Conservation (phyloP, 2,797 vertebrate genomes). For the Oophaga sylvatica region DNA sequence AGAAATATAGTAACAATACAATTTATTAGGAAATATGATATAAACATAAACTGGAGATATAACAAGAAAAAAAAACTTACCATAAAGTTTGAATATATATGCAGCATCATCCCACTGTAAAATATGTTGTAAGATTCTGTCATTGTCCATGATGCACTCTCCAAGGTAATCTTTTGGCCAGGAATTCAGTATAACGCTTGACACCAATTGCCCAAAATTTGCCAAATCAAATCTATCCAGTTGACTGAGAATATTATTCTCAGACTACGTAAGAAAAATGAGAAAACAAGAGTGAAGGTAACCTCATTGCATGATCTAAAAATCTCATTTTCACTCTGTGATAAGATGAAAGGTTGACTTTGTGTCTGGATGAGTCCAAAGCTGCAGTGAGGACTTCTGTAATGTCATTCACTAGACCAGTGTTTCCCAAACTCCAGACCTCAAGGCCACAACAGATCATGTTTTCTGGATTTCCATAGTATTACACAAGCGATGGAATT, state of each 20-base stretch:
- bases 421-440: no score
- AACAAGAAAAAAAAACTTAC: conserved; percentile 67
- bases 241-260: conserved; percentile 67
- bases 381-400: no score
- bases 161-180: conserved; percentile 79
- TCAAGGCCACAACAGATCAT: no score
- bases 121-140: conserved; percentile 78
- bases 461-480: no score
- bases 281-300: background rate
- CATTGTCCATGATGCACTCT: conserved; percentile 63
- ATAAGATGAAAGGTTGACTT: no score
- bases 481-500: no score
- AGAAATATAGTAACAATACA: background rate
- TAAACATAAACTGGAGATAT: background rate
- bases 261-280: background rate
- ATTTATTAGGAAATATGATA: background rate
- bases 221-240: conserved; percentile 65
- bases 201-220: conserved; percentile 84
- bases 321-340: no score
- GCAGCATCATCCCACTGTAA: conserved; percentile 82
- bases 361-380: no score
- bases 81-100: conserved; percentile 79
- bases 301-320: background rate
- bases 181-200: conserved; percentile 82
- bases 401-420: no score